Percentiles rank a stretch among this genome's conserved stretches.
phyloP scores from a whole-genome alignment of 2,113 vertebrate genomes.

The Pycnonotus jocosus region DNA sequence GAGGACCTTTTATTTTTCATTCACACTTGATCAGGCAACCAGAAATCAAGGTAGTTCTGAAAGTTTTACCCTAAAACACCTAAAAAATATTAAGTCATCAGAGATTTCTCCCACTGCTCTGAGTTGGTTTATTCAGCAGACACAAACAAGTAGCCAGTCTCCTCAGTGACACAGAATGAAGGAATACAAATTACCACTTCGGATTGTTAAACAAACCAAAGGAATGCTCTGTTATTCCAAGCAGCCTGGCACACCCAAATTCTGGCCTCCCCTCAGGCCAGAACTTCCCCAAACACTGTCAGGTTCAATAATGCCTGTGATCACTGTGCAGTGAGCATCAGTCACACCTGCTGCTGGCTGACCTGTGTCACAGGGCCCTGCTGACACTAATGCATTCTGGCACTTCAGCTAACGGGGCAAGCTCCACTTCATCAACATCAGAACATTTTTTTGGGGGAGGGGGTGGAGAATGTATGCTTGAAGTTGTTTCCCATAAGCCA shows the following conservation, averaged over 20 bases:
- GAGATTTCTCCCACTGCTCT: background rate
- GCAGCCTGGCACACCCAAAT: background rate
- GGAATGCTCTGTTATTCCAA: background rate
- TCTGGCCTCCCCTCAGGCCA: background rate
- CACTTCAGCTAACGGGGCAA: background rate
- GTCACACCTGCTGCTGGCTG: background rate
- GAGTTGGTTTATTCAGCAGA: constrained; percentile 34
- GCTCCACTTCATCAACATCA: background rate
- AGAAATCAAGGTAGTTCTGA: background rate
- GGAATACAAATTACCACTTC: background rate
- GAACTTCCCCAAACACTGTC: background rate
- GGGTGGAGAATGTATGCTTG: background rate
- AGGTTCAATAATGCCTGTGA: background rate
- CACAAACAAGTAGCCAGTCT: constrained; percentile 66
- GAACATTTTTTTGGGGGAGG: fast-evolving
- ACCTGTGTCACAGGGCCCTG: background rate
- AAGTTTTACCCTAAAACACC: background rate
- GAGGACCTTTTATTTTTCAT: background rate
- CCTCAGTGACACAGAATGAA: background rate
- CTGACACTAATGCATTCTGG: background rate
- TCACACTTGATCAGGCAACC: background rate
- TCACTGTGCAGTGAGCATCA: background rate
- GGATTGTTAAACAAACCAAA: background rate
- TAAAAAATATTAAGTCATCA: background rate
- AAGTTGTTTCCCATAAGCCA: background rate